Evolutionary conservation across 2,113 vertebrate species (phyloP).

Genomic region (Lophius piscatorius): DNA sequence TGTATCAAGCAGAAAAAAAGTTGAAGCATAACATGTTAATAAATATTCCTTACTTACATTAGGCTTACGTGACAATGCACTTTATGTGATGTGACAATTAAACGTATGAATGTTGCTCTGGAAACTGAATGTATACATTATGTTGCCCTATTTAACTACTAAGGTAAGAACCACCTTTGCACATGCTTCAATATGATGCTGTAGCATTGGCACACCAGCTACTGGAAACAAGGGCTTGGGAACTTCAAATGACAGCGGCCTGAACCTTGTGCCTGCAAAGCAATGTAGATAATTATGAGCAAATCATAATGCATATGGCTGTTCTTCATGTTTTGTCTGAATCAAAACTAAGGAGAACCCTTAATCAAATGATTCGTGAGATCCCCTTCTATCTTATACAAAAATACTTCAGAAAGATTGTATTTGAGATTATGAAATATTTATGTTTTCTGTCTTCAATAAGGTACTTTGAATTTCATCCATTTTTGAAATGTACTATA

Average conservation of each 20-base stretch:
- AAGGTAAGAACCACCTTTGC: slow-evolving; percentile 81
- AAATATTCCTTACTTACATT: too few species aligned
- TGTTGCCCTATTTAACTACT: too few species aligned
- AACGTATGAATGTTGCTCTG: too few species aligned
- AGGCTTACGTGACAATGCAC: too few species aligned
- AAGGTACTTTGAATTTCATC: too few species aligned
- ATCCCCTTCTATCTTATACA: too few species aligned
- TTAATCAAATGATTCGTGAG: neutral
- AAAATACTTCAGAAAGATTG: neutral
- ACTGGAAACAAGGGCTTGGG: slow-evolving; percentile 97
- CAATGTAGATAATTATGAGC: neutral
- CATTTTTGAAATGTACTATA: too few species aligned
- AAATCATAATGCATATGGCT: neutral
- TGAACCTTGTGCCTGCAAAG: slow-evolving; percentile 88
- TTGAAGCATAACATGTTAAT: too few species aligned
- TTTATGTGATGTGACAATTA: too few species aligned
- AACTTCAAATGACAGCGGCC: slow-evolving; percentile 96
- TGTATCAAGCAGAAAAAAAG: too few species aligned
- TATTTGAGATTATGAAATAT: neutral
- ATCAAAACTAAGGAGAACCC: neutral
- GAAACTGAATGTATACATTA: too few species aligned
- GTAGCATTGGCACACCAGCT: slow-evolving; percentile 96
- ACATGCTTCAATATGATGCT: slow-evolving; percentile 96
- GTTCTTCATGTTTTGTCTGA: neutral
- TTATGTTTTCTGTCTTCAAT: too few species aligned